phyloP scores from a whole-genome alignment of 2,888 invertebrate species.

The Notodonta dromedarius region DNA sequence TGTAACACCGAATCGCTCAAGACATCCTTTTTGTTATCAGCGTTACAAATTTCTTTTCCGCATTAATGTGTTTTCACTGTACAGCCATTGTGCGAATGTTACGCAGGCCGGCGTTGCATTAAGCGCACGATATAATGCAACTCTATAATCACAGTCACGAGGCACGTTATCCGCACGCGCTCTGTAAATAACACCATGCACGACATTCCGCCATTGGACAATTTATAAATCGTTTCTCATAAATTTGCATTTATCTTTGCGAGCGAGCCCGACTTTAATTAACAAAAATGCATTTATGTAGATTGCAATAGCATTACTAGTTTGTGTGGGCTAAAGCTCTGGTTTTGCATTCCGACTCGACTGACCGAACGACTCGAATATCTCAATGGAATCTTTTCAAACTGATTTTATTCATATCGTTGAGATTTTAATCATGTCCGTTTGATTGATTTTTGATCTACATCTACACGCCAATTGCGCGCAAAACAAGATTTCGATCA shows the following conservation, averaged over 20 bases:
- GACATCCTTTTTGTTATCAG: slow-evolving; percentile 42
- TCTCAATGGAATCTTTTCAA: too few species aligned
- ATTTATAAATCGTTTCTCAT: slow-evolving; percentile 54
- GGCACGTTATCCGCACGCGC: slow-evolving; percentile 67
- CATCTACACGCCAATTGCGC: too few species aligned
- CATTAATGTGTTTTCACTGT: slow-evolving; percentile 62
- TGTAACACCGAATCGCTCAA: slow-evolving; percentile 16
- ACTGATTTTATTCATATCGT: not conserved
- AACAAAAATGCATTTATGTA: slow-evolving; percentile 43
- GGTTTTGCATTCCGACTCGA: slow-evolving; percentile 39
- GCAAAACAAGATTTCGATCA: not conserved
- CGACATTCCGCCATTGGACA: slow-evolving; percentile 54
- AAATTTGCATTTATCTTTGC: slow-evolving; percentile 39
- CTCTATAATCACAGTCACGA: slow-evolving; percentile 72
- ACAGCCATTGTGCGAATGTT: slow-evolving; percentile 67
- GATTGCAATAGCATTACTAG: slow-evolving; percentile 50
- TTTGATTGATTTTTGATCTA: too few species aligned
- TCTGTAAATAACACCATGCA: slow-evolving; percentile 70
- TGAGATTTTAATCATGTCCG: not conserved
- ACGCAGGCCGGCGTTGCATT: slow-evolving; percentile 66
- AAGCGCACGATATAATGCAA: slow-evolving; percentile 67
- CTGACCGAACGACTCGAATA: not conserved
- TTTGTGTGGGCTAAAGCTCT: slow-evolving; percentile 47
- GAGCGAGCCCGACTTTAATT: slow-evolving; percentile 43
- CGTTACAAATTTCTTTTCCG: slow-evolving; percentile 57